Conservation (phyloP, 2,113 vertebrate species). For the Hyaena hyaena region DNA sequence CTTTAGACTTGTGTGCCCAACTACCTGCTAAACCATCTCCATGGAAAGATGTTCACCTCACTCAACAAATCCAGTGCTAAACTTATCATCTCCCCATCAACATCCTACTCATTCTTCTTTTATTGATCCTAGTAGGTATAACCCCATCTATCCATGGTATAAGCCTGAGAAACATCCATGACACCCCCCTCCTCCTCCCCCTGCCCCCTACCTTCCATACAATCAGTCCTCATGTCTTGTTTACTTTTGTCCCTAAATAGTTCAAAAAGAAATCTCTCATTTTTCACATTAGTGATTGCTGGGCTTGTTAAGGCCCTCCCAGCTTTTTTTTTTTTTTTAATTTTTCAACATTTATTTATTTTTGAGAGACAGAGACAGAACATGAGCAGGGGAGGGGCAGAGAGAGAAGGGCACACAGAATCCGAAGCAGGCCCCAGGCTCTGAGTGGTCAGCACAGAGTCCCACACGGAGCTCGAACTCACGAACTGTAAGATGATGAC, state of each 20-base stretch:
- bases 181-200: neutral
- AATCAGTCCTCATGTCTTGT: neutral
- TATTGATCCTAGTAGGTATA: neutral
- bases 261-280: neutral
- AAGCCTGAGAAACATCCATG: neutral
- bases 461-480: too few relatives aligned
- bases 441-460: too few relatives aligned
- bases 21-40: neutral
- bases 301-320: neutral
- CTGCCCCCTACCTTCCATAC: neutral
- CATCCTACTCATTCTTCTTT: neutral
- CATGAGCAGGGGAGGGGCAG: too few relatives aligned
- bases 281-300: neutral
- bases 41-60: neutral
- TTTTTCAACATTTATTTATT: too few relatives aligned
- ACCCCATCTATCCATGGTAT: neutral
- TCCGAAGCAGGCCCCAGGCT: too few relatives aligned
- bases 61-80: neutral
- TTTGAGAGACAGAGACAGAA: too few relatives aligned
- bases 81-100: neutral
- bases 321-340: neutral
- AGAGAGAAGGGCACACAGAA: too few relatives aligned
- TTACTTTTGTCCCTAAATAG: neutral
- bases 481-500: too few relatives aligned
- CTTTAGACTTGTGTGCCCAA: neutral